A percentile compares a stretch with the other conserved stretches of the same genome.
Evolutionary conservation across 2,888 invertebrate genomes (phyloP).

Genomic region (Drosophila sordidapex): DNA sequence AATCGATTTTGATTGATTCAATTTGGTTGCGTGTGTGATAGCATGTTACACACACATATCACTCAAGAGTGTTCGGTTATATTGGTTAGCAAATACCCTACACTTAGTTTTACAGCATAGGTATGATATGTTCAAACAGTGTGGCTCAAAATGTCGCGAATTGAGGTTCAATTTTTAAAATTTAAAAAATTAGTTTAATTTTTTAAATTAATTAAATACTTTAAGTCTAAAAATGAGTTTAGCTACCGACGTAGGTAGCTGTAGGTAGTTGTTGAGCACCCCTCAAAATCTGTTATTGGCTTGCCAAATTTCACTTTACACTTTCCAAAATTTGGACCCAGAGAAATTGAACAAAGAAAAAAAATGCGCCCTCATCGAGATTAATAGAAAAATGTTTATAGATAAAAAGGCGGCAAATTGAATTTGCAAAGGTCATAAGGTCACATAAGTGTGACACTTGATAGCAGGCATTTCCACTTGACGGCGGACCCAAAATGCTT

Average conservation of each 20-base stretch:
- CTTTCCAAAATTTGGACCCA: conserved; percentile 36
- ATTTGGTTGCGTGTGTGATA: conserved; percentile 77
- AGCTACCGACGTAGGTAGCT: too few relatives aligned
- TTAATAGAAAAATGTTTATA: conserved; percentile 83
- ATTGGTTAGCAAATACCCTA: neutral
- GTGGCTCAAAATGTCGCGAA: neutral
- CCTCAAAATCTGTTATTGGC: conserved; percentile 11
- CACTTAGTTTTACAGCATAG: neutral
- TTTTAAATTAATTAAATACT: neutral
- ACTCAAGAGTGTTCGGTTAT: neutral
- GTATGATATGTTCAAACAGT: neutral
- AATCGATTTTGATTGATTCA: conserved; percentile 84
- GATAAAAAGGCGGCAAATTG: conserved; percentile 83
- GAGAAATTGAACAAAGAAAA: conserved; percentile 25
- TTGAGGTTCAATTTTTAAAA: neutral
- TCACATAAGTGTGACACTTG: conserved; percentile 81
- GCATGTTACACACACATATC: conserved; percentile 45
- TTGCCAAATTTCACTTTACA: conserved; percentile 7
- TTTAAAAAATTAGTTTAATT: neutral
- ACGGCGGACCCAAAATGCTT: conserved; percentile 29
- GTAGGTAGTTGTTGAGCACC: neutral
- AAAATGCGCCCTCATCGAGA: conserved; percentile 28
- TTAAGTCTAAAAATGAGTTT: neutral
- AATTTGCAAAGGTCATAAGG: conserved; percentile 83
- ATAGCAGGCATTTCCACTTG: conserved; percentile 74